Evolutionary conservation across 2,113 vertebrate species (phyloP), one percentile per base, ranked within the genome.

Genomic region (Chrysemys picta): DNA sequence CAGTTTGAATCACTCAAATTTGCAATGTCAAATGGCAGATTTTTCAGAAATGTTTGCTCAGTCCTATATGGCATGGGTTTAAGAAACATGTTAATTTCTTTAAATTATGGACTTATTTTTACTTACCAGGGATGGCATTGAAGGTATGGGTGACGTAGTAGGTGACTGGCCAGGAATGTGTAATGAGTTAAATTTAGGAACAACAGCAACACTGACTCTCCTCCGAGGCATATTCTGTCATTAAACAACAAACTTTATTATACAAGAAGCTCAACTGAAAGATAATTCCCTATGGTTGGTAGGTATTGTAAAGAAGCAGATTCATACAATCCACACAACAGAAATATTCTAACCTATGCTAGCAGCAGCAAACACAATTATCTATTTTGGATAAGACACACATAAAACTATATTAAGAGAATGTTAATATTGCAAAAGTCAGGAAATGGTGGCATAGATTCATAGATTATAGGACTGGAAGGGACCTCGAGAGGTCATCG

Each of bases 191-290:
- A 99, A 99, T 96, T 99, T 99, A 11, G 99, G 99, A 93, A 99
- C 99, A 89, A 99, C 99, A 0, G 99, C 99, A 76, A 99, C 99
- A 62, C 99, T 99, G 97, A 99, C 99, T 97, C 99, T 99, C 27
- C 99, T 98, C 56, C 99, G 98, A 88, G 99, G 99, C 98, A 99
- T 97, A 87, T 99, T 99, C 99, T 99, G 79, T 62, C 72, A 94
- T 50, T 95, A 96, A 88, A 90, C 35, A 89, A 95, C 62, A 85
- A 62, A 35, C 89, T 86, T 75, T 83, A 54, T 57, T 21, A 84
- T 38, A 87, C 1, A 84, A 57, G 3, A 87, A 86, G 35, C 78
- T 10, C 89, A 45, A 31, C 49, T 80, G 53, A 89, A 84, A 53
- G 93, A 93, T 12, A 89, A 79, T 75, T 88, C 49, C 81, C 22